These are phyloP conservation scores for Chymomyza costata DNA, from an alignment of 1,140 invertebrate genomes.

Conservation along the genomic window DNA sequence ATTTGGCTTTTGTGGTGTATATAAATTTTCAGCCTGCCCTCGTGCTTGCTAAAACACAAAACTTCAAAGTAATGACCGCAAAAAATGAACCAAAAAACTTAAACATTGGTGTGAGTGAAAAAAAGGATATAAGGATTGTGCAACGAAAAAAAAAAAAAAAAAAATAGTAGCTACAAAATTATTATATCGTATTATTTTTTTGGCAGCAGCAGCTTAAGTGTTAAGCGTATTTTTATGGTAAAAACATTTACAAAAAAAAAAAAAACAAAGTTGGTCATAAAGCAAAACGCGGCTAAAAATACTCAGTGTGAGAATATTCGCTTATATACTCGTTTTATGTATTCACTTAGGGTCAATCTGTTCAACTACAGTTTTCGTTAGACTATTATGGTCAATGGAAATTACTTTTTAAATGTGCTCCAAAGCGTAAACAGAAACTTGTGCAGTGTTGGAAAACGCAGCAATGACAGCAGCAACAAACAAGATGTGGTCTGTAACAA, in stretches of 20 bases:
- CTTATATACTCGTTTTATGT: too few relatives aligned
- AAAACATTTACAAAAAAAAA: too few relatives aligned
- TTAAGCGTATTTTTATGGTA: slow-evolving; percentile 54
- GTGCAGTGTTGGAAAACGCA: neutral
- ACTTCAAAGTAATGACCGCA: slow-evolving; percentile 24
- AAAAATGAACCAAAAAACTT: neutral
- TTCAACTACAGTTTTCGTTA: too few relatives aligned
- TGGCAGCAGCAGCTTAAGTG: slow-evolving; percentile 31
- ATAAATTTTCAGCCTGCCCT: too few relatives aligned
- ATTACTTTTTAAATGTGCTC: neutral
- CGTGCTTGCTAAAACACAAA: too few relatives aligned
- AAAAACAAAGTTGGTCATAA: slow-evolving; percentile 6
- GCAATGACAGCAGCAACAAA: slow-evolving; percentile 26
- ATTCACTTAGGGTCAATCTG: too few relatives aligned
- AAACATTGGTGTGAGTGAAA: too few relatives aligned
- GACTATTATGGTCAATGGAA: slow-evolving; percentile 28
- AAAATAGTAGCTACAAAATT: too few relatives aligned
- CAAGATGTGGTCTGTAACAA: slow-evolving; percentile 29
- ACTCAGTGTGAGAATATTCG: too few relatives aligned
- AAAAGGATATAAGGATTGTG: slow-evolving; percentile 15
- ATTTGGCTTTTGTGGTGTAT: too few relatives aligned
- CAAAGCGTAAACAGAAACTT: neutral
- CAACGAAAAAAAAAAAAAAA: slow-evolving; percentile 11
- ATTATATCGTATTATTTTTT: slow-evolving; percentile 53
- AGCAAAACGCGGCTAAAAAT: too few relatives aligned